Base-by-base conservation (phyloP, 2,113 vertebrate genomes). In the Corvus hawaiiensis region DNA sequence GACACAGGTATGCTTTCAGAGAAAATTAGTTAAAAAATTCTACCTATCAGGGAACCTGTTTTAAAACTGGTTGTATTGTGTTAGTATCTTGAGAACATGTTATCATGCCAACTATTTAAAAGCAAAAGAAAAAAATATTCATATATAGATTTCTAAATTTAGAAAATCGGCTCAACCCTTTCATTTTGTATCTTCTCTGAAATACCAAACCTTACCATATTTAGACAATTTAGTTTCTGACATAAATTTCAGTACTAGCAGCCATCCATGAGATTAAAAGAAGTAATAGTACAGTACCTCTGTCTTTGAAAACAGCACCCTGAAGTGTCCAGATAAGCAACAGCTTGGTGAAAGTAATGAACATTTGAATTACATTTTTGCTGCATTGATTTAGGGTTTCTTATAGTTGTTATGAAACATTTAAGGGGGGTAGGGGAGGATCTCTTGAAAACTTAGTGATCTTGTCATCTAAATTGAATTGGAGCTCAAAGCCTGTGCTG, bases 381-480 rank as follows among this genome's bases (percentile, higher is more conserved):
- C 24, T 78, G 27, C 59, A 19, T 78, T 84, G 33, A 80, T 48
- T 85, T 78, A 43, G 22, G 3, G 6, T 63, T 94, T 78, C 24
- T 51, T 83, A 58, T 76, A 69, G 48, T 61, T 76, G 32, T 44
- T 79, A 23, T 3, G 11, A 73, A 91, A 48, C 9, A 11, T 13
- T 43, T 48, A 6, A 19, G 3, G 8, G 3, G 3, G 0, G 3
- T 6, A 4, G 2, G 4, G 1, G 4, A 1, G 1, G 1, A 2
- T 10, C 11, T 86, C 51, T 56, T 93, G 71, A 54, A 88, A 69
- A 76, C 7, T 3, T 39, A 28, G 15, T 32, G 28, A 37, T 79
- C 28, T 6, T 78, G 28, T 78, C 5, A 84, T 30, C 19, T 59
- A 80, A 73, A 79, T 7, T 49, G 41, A 64, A 26, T 14, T 61